These are phyloP conservation scores for Cassiopea xamachana DNA, from an alignment of 30 jellyfish, hydroid and myxozoan species.

Conservation along the genomic window DNA sequence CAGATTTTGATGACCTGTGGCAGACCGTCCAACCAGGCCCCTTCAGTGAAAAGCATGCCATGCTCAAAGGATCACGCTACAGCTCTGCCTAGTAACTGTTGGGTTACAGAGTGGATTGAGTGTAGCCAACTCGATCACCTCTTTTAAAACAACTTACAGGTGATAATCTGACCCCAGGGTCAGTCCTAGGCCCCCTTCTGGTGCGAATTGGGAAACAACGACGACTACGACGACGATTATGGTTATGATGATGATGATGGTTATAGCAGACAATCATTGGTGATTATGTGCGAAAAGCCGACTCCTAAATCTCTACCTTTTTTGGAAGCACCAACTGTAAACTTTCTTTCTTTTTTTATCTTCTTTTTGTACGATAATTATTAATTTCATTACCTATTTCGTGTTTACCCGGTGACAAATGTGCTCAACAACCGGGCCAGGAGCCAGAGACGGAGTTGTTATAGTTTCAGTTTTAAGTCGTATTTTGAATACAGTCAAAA, in stretches of 20 bases:
- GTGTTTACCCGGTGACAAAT: too few species aligned
- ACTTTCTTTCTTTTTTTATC: too few species aligned
- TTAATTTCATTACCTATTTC: too few species aligned
- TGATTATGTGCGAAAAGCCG: neutral
- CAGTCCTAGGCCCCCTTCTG: neutral
- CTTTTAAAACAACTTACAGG: neutral
- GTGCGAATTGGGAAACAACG: neutral
- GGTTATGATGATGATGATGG: neutral
- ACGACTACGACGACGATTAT: neutral
- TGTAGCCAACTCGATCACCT: neutral
- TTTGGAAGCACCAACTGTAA: too few species aligned
- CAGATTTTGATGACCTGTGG: neutral
- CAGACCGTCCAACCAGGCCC: neutral
- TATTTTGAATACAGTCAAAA: too few species aligned
- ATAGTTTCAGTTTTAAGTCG: too few species aligned
- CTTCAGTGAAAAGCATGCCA: neutral
- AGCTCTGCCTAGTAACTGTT: neutral
- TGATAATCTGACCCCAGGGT: neutral
- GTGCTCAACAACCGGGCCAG: too few species aligned
- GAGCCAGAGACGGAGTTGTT: too few species aligned
- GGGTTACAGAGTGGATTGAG: neutral
- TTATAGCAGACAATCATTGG: neutral
- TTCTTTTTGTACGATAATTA: too few species aligned
- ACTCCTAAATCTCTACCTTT: too few species aligned
- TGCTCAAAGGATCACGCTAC: neutral